Base-by-base conservation (phyloP, 2,888 invertebrate species). In the Lithophane semibrunnea region DNA sequence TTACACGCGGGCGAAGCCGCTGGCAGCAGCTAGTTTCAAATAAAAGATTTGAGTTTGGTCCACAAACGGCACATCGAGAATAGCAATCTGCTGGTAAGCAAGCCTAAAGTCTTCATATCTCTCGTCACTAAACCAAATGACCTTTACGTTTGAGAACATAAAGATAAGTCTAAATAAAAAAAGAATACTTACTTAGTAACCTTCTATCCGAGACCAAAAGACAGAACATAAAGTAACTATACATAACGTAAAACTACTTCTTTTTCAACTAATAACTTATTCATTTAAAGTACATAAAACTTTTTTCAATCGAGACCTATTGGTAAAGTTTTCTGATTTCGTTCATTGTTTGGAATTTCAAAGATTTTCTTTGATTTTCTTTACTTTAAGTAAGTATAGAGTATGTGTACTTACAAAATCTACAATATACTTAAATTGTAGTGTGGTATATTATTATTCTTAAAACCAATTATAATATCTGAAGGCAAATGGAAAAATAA, bases 281-380 rank as follows among this genome's bases (percentile, higher is more conserved):
- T 84, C 74, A 87, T 86, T 29, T 85, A 73, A 65, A 77, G 70
- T 73, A 81, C 68, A 69, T 61, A 63, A 83, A 81, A 78, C 70
- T 83, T 73, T 73, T 79, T 72, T 73, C 87, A 79, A 85, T 84
- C 13, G 71, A 63, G 73, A 79, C 72, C 77, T 86, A 87, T 87
- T 82, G 78, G 75, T 42, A 86, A 86, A 87, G 73, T 87, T 87
- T 87, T 73, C 65, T 80, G 78, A 84, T 84, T 87, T 76, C 82
- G 72, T 74, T 72, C 77, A 79, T 87, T 82, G 82, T 87, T 84
- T 78, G 84, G 42, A 67, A 78, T 86, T 78, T 85, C 76, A 60
- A 85, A 75, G 73, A 75, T 47, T n/a, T n/a, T 81, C 29, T 47
- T 79, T 73, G 77, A 74, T 37, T 69, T 78, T 83, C 56, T 78